Percentiles rank a stretch among this genome's conserved stretches.
Conservation (phyloP, 2,888 invertebrate genomes). For the Bursaphelenchus okinawaensis region DNA sequence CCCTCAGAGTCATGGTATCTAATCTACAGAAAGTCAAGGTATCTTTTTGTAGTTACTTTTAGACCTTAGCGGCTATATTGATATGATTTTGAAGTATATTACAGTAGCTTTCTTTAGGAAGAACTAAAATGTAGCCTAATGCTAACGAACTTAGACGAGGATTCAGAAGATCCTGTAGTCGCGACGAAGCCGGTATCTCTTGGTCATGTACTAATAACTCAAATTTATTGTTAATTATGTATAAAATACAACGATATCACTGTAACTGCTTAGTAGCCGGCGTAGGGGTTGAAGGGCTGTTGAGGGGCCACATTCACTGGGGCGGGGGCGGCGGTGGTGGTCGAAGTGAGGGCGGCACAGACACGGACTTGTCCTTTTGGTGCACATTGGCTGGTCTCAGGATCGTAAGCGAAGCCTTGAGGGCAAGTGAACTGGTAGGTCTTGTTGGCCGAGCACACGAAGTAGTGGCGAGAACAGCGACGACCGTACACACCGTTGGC, state of each 20-base stretch:
- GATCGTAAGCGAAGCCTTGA: constrained; percentile 4
- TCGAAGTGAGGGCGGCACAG: not conserved
- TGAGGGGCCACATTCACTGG: not conserved
- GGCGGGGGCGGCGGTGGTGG: not conserved
- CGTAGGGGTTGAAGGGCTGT: not conserved
- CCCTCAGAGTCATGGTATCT: constrained; percentile 44
- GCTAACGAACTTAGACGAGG: constrained; percentile 9
- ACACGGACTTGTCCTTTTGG: constrained; percentile 1
- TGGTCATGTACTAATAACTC: constrained; percentile 49
- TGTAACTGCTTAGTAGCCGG: not conserved
- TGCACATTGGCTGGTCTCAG: not conserved
- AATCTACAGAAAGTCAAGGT: constrained; percentile 46
- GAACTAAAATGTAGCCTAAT: constrained; percentile 33
- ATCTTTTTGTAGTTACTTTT: not conserved
- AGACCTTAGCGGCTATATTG: no score
- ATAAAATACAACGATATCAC: not conserved
- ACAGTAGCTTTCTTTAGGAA: constrained; percentile 20
- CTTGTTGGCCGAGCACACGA: constrained; percentile 19
- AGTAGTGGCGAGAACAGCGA: constrained; percentile 24
- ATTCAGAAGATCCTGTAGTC: not conserved
- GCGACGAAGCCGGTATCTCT: constrained; percentile 27
- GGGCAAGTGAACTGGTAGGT: constrained; percentile 15
- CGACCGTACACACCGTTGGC: constrained; percentile 23
- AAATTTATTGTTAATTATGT: constrained; percentile 10
- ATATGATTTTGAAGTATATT: constrained; percentile 5